A percentile compares a stretch with the other conserved stretches of the same genome.
Conservation (phyloP, 1,140 invertebrate genomes). For the Pararge aegeria region DNA sequence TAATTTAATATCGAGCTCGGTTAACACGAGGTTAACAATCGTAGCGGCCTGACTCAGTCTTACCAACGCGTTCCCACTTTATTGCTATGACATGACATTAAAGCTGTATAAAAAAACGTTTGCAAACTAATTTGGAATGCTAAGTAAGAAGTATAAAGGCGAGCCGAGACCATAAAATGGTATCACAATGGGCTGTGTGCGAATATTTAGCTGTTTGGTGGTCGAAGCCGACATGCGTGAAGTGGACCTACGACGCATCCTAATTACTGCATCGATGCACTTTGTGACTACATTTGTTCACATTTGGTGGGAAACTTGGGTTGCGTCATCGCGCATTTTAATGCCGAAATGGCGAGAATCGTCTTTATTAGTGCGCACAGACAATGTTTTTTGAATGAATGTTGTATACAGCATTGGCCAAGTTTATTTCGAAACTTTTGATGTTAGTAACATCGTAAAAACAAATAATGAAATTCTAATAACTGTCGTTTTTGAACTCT, state of each 20-base stretch:
- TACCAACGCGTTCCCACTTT: constrained; percentile 53
- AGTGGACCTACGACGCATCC: constrained; percentile 51
- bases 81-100: constrained; percentile 67
- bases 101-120: constrained; percentile 69
- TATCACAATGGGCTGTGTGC: constrained; percentile 70
- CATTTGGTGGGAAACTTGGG: constrained; percentile 54
- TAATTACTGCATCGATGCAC: constrained; percentile 68
- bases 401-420: background rate
- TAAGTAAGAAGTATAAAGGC: constrained; percentile 69
- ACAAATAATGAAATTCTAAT: background rate
- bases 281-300: constrained; percentile 35
- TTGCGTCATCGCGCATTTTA: constrained; percentile 37
- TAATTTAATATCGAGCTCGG: constrained; percentile 9
- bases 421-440: background rate
- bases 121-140: constrained; percentile 72
- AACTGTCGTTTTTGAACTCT: background rate
- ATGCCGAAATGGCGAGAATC: constrained; percentile 25
- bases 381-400: background rate
- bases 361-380: constrained; percentile 6
- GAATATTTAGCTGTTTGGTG: constrained; percentile 74
- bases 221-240: constrained; percentile 60
- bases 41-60: constrained; percentile 60
- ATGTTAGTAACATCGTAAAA: too few relatives aligned
- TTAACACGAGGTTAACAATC: constrained; percentile 49
- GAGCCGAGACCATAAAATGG: constrained; percentile 71